phyloP scores from a whole-genome alignment of 1,140 invertebrate species.

The Drusus annulatus region DNA sequence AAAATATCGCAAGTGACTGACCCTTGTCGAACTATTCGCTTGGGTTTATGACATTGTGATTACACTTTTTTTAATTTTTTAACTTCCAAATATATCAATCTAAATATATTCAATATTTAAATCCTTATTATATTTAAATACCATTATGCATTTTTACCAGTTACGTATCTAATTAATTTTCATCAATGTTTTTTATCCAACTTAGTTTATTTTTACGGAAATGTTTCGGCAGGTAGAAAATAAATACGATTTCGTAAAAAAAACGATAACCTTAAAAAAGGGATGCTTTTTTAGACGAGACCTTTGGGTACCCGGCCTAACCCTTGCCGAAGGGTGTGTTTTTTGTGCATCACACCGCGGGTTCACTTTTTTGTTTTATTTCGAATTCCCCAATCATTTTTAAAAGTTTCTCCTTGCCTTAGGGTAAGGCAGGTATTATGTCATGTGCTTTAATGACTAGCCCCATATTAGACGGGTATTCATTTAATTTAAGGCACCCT shows the following conservation, averaged over 20 bases:
- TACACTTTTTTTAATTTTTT: constrained; percentile 39
- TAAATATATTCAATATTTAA: not conserved
- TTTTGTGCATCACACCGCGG: constrained; percentile 22
- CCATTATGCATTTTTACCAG: not conserved
- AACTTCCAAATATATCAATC: not conserved
- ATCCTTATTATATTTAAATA: not conserved
- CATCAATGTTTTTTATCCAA: not conserved
- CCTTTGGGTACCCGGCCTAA: not conserved
- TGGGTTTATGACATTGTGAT: constrained; percentile 50
- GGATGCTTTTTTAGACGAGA: not conserved
- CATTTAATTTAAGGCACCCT: constrained; percentile 41
- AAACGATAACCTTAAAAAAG: not conserved
- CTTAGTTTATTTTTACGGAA: not conserved
- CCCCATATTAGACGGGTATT: constrained; percentile 14
- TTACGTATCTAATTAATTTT: constrained; percentile 3
- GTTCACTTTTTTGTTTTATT: constrained; percentile 36
- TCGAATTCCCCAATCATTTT: constrained; percentile 37
- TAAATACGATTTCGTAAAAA: constrained; percentile 1
- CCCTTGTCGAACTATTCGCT: constrained; percentile 12
- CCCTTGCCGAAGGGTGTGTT: constrained; percentile 31
- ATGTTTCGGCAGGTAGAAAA: constrained; percentile 11
- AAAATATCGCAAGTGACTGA: constrained; percentile 48
- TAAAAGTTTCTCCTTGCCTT: not conserved
- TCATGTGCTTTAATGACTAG: constrained; percentile 21
- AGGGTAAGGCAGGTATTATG: not conserved